These are phyloP conservation scores for Lasioglossum marginatum DNA, from an alignment of 2,888 invertebrate genomes.

Conservation along the genomic window DNA sequence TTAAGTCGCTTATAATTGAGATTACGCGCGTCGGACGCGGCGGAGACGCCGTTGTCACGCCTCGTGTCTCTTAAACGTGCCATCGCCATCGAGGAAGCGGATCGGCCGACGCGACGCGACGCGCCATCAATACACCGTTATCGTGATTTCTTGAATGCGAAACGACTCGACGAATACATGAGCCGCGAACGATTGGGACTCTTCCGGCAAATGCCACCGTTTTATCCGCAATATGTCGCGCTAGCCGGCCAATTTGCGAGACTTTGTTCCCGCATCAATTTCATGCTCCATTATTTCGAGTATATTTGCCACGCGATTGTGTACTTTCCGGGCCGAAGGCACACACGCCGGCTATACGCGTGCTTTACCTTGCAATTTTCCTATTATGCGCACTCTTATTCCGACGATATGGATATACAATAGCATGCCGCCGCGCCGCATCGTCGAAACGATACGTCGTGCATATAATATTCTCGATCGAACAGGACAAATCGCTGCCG, in stretches of 20 bases:
- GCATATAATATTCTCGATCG: neutral
- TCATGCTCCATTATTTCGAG: neutral
- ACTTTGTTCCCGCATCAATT: neutral
- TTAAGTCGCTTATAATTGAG: constrained; percentile 70
- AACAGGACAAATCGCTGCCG: neutral
- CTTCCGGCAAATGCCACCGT: neutral
- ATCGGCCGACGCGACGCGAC: neutral
- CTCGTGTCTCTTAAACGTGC: constrained; percentile 64
- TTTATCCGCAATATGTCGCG: neutral
- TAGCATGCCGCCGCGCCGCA: neutral
- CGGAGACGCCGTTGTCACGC: constrained; percentile 61
- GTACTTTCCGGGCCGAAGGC: constrained; percentile 19
- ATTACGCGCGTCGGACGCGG: constrained; percentile 64
- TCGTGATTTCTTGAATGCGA: constrained; percentile 20
- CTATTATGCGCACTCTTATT: constrained; percentile 31
- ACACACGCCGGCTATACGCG: neutral
- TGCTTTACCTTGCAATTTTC: constrained; percentile 40
- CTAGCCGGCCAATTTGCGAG: neutral
- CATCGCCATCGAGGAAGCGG: constrained; percentile 15
- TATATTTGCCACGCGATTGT: constrained; percentile 26
- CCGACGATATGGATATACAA: neutral
- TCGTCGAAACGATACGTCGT: constrained; percentile 7
- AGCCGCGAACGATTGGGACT: neutral
- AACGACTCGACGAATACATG: constrained; percentile 5
- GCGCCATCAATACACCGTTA: neutral